Base-by-base conservation (phyloP, 92 coral and sea anemone species). In the Siderastrea siderea region DNA sequence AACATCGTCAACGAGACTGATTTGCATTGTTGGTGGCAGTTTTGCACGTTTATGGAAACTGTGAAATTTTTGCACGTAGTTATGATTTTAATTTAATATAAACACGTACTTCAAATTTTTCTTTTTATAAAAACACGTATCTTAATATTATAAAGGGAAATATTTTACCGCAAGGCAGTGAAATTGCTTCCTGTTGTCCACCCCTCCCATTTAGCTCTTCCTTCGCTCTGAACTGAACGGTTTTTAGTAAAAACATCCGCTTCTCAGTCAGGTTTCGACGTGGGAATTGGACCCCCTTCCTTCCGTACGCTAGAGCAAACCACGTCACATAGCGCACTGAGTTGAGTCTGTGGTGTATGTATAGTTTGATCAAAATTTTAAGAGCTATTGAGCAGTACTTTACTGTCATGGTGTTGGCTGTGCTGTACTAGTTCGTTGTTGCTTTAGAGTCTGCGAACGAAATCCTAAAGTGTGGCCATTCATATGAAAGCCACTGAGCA, bases 1-100 rank as follows among this genome's bases (percentile, higher is more conserved):
- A 83, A 83, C 87, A 83, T 59, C 63, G 6, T n/a, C 69, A 61
- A 48, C 16, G 14, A 60, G 16, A 61, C 61, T 1, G 71, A 60
- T 60, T 26, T 38, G 65, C 74, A 9, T 52, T 38, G 38, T 13
- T 3, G 63, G 65, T 83, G 63, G 55, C 61, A 68, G 48, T 48
- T 50, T 6, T 62, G 57, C 68, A 61, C 73, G 72, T 57, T n/a
- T 16, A 47, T 57, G 5, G 14, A 26, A 52, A 53, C 14, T 8
- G 51, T 52, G 50, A 64, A 52, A 79, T 50, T 16, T 48, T 38
- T 71, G 49, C 57, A 66, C 13, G 49, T 53, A 43, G 48, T 49
- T 52, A 53, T 17, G 15, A n/a, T 49, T 50, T 48, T 14, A n/a
- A 10, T 72, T 72, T 1, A 16, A 17, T 1, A 49, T 72, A 48